phyloP scores from a whole-genome alignment of 2,797 vertebrate species.

The Thalassophryne amazonica region DNA sequence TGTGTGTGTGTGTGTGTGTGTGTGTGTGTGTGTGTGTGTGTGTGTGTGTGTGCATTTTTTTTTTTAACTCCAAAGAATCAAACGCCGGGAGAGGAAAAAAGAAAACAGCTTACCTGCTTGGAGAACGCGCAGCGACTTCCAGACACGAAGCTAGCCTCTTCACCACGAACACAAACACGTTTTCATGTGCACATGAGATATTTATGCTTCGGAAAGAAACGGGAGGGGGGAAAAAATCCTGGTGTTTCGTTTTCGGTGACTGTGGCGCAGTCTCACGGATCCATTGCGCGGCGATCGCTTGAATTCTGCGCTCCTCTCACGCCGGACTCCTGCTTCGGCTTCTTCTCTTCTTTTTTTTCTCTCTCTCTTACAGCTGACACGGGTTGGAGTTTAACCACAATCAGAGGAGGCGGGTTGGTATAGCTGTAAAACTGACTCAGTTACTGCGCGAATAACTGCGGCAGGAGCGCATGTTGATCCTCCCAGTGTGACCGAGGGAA shows the following conservation, averaged over 20 bases:
- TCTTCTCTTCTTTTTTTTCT: neutral
- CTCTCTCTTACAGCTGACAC: constrained; percentile 62
- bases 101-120: constrained; percentile 68
- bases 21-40: too few species aligned
- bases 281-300: constrained; percentile 78
- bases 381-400: constrained; percentile 70
- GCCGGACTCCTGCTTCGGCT: constrained; percentile 45
- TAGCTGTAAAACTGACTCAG: constrained; percentile 37
- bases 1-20: too few species aligned
- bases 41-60: too few species aligned
- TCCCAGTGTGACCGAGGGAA: constrained; percentile 69
- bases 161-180: constrained; percentile 61
- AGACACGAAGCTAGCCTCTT: constrained; percentile 56
- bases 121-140: constrained; percentile 51
- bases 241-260: constrained; percentile 59
- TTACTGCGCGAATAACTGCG: constrained; percentile 39
- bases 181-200: constrained; percentile 44
- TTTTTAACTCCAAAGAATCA: too few species aligned
- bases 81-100: too few species aligned
- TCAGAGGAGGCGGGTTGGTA: constrained; percentile 33
- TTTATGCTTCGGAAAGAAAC: constrained; percentile 16
- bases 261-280: constrained; percentile 80
- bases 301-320: constrained; percentile 69
- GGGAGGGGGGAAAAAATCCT: constrained; percentile 42
- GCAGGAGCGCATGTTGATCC: constrained; percentile 67